A percentile compares a stretch with the other conserved stretches of the same genome.
Conservation (phyloP, 2,113 vertebrate species). For the Leptocoma aspasia region DNA sequence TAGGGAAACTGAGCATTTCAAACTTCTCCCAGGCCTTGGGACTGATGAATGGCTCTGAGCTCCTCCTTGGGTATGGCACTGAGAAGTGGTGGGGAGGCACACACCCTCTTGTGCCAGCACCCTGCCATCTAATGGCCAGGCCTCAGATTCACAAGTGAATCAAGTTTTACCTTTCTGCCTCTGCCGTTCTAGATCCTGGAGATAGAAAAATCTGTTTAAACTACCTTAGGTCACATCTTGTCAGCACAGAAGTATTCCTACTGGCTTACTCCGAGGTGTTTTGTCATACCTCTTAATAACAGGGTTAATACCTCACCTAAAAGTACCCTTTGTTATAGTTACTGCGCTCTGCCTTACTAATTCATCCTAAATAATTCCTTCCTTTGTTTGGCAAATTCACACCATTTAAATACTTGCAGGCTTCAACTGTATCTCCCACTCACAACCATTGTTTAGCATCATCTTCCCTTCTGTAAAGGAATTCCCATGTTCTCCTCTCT, state of each 20-base stretch:
- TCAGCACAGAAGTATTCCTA: neutral
- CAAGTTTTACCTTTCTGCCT: neutral
- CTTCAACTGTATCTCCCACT: slow-evolving; percentile 9
- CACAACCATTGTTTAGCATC: neutral
- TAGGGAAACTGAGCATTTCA: neutral
- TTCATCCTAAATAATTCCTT: slow-evolving; percentile 28
- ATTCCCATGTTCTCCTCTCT: neutral
- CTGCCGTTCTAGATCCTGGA: neutral
- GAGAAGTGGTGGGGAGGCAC: fast-evolving
- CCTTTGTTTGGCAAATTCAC: slow-evolving; percentile 26
- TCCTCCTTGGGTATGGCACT: neutral
- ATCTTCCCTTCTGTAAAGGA: neutral
- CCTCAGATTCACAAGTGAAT: neutral
- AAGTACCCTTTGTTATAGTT: slow-evolving; percentile 31
- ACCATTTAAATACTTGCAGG: slow-evolving; percentile 35
- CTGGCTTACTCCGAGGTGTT: neutral
- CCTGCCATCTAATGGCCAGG: slow-evolving; percentile 61
- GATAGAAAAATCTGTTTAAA: slow-evolving; percentile 30
- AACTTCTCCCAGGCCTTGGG: neutral
- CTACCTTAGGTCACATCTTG: slow-evolving; percentile 43
- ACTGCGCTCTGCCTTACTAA: neutral
- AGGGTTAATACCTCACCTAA: slow-evolving; percentile 19
- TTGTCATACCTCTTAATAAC: slow-evolving; percentile 22
- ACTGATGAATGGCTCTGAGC: neutral
- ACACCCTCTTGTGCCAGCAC: neutral